Evolutionary conservation across 2,888 invertebrate species (phyloP).

Genomic region (Tortricodes alternella): DNA sequence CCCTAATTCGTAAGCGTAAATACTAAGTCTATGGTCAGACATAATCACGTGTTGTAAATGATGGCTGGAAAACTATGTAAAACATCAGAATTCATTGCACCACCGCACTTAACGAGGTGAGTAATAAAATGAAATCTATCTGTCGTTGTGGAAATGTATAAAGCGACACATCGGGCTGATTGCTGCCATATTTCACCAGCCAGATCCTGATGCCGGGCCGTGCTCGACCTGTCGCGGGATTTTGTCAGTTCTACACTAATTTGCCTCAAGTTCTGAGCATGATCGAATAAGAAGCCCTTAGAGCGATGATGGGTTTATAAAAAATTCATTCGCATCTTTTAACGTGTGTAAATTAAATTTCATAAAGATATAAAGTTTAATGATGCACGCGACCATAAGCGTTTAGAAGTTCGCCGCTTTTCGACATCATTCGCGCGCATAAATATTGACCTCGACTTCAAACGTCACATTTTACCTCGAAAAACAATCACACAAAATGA

Average conservation of each 20-base stretch:
- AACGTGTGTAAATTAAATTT: conserved; percentile 2
- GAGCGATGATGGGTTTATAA: no score
- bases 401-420: conserved; percentile 44
- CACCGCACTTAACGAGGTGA: conserved; percentile 47
- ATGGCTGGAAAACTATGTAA: conserved; percentile 31
- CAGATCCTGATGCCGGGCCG: conserved; percentile 22
- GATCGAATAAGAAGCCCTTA: no score
- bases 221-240: conserved; percentile 32
- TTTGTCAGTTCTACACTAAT: no score
- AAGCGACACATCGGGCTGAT: conserved; percentile 51
- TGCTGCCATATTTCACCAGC: conserved; percentile 54
- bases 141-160: conserved; percentile 47
- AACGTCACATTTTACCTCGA: conserved; percentile 68
- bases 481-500: conserved; percentile 75
- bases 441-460: conserved; percentile 77
- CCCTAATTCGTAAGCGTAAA: no score
- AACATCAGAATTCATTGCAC: conserved; percentile 39
- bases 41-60: conserved; percentile 18
- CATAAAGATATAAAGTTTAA: background rate
- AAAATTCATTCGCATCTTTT: no score
- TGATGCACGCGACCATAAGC: conserved; percentile 48
- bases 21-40: conserved; percentile 10
- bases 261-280: no score
- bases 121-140: conserved; percentile 62
- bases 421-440: conserved; percentile 48